A percentile compares a stretch with the other conserved stretches of the same genome.
phyloP scores from a whole-genome alignment of 2,113 vertebrate species.

The Bubo blakistoni region DNA sequence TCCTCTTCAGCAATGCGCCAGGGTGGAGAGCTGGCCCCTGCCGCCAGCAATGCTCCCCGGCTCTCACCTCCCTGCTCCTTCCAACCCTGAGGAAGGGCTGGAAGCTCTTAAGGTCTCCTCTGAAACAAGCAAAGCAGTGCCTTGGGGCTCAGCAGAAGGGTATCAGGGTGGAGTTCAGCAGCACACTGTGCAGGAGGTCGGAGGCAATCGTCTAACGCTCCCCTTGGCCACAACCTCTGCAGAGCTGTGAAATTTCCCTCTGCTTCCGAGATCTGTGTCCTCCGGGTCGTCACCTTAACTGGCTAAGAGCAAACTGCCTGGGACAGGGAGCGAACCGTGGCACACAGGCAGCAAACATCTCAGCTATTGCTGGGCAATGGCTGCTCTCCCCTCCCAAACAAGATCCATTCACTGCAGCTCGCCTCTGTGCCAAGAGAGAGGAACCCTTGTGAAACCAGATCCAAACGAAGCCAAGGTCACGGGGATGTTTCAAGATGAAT shows the following conservation, averaged over 20 bases:
- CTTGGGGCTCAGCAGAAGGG: background rate
- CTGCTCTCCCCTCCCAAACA: conserved; percentile 32
- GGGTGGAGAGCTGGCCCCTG: background rate
- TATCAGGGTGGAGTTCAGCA: background rate
- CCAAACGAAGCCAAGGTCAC: conserved; percentile 47
- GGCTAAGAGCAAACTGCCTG: background rate
- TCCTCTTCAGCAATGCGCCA: fast-evolving
- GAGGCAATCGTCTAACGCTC: fast-evolving
- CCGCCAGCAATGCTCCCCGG: background rate
- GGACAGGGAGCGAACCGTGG: background rate
- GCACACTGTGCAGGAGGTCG: background rate
- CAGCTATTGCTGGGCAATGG: conserved; percentile 13
- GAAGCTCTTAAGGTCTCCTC: background rate
- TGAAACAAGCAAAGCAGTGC: background rate
- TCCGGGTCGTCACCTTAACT: background rate
- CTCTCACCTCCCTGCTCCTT: background rate
- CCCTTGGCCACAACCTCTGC: background rate
- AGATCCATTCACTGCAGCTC: conserved; percentile 1
- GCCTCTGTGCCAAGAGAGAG: conserved; percentile 11
- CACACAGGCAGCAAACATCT: background rate
- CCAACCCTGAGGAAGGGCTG: background rate
- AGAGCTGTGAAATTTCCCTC: background rate
- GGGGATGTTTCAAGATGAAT: conserved; percentile 62
- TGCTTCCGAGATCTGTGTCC: background rate
- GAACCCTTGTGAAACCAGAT: conserved; percentile 64